phyloP scores from a whole-genome alignment of 2,888 invertebrate species.

The Sarcophaga variegata region DNA sequence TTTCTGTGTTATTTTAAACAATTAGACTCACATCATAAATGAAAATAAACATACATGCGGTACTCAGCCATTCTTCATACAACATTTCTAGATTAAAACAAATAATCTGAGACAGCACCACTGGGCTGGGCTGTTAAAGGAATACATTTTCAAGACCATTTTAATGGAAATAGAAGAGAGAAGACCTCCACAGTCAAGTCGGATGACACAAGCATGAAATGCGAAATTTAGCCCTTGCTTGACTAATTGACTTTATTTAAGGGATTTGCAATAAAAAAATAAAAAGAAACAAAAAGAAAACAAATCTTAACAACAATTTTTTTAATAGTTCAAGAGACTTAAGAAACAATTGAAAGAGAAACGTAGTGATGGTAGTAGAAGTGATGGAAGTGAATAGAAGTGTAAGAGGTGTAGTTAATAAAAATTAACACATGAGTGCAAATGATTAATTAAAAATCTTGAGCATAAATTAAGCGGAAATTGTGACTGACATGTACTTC shows the following conservation, averaged over 20 bases:
- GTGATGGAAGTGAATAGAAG: constrained; percentile 8
- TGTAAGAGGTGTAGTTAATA: constrained; percentile 61
- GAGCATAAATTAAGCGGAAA: constrained; percentile 69
- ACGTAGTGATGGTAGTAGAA: not conserved
- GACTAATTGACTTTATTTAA: constrained; percentile 71
- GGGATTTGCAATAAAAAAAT: constrained; percentile 52
- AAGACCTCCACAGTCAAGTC: no score
- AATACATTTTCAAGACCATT: no score
- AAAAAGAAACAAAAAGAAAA: not conserved
- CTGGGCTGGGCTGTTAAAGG: no score
- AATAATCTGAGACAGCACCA: no score
- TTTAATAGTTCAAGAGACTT: not conserved
- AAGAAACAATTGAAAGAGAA: not conserved
- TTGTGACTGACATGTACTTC: constrained; percentile 70
- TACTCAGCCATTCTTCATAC: no score
- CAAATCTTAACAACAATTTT: constrained; percentile 60
- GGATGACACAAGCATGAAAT: constrained; percentile 12
- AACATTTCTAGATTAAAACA: no score
- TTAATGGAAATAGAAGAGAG: no score
- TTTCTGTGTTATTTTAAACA: no score
- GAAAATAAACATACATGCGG: no score
- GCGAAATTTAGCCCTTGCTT: constrained; percentile 61
- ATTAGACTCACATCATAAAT: no score
- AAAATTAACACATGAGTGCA: constrained; percentile 63
- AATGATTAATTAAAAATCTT: constrained; percentile 71